Evolutionary conservation across 2,797 vertebrate species (phyloP).

Genomic region (Merluccius polli): DNA sequence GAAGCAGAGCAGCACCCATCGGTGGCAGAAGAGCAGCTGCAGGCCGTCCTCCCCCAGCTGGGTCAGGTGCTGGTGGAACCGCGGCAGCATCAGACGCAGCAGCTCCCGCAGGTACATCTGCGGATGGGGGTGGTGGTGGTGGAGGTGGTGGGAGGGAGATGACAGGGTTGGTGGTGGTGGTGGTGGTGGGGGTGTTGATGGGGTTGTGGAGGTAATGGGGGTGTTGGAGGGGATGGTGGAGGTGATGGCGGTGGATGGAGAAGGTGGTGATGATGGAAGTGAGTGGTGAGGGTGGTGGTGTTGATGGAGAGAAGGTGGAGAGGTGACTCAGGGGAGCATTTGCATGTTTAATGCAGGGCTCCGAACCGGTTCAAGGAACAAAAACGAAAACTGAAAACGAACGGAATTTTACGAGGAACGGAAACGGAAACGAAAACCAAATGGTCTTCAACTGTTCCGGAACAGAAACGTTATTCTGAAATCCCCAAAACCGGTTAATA

Average conservation of each 20-base stretch:
- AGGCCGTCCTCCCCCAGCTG: slow-evolving; percentile 91
- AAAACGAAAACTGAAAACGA: too few species aligned
- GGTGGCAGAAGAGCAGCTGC: slow-evolving; percentile 97
- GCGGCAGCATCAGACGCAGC: slow-evolving; percentile 83
- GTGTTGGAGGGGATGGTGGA: not conserved
- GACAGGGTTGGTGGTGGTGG: not conserved
- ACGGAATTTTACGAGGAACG: too few species aligned
- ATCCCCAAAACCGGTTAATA: too few species aligned
- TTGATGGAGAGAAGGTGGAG: too few species aligned
- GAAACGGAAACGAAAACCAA: too few species aligned
- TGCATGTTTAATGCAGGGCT: too few species aligned
- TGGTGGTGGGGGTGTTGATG: not conserved
- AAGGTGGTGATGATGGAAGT: too few species aligned
- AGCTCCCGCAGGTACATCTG: slow-evolving; percentile 96
- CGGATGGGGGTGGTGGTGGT: not conserved
- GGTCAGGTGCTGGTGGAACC: slow-evolving; percentile 89
- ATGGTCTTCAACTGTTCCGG: too few species aligned
- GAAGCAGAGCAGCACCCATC: slow-evolving; percentile 97
- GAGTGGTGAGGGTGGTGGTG: too few species aligned
- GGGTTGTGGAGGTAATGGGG: not conserved
- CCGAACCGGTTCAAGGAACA: too few species aligned
- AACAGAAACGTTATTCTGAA: too few species aligned
- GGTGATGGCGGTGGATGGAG: not conserved
- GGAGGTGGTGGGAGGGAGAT: not conserved
- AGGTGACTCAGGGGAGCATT: too few species aligned